Conservation (phyloP, 92 coral and sea anemone genomes). For the Phenganax marumi region DNA sequence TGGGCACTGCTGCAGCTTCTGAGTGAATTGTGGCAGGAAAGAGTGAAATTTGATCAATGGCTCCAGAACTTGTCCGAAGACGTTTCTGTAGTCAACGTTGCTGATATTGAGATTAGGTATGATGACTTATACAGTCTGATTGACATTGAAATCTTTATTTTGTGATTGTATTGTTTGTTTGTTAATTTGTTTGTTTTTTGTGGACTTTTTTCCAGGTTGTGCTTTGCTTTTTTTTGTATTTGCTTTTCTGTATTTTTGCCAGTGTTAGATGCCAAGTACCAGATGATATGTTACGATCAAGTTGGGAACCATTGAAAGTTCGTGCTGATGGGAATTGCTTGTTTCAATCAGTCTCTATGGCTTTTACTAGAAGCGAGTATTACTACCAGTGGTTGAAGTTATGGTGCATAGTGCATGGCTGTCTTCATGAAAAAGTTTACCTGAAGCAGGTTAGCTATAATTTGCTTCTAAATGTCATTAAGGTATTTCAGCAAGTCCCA, state of each 20-base stretch:
- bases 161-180: background rate
- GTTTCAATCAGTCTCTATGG: background rate
- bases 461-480: no score
- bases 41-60: no score
- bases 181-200: background rate
- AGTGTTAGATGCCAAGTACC: slow-evolving; percentile 15
- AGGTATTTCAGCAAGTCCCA: no score
- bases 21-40: background rate
- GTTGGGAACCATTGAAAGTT: slow-evolving; percentile 8
- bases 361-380: background rate
- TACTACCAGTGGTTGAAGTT: slow-evolving; percentile 7
- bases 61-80: no score
- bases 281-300: slow-evolving; percentile 3
- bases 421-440: slow-evolving; percentile 2
- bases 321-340: slow-evolving; percentile 15
- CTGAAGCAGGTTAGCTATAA: slow-evolving; percentile 6
- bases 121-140: no score
- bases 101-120: no score
- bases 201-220: background rate
- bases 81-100: no score
- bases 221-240: background rate
- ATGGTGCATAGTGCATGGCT: slow-evolving; percentile 20
- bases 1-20: background rate
- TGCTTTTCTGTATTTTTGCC: background rate
- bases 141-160: no score